Evolutionary conservation across 2,797 vertebrate species (phyloP), one percentile per base, ranked within the genome.

Genomic region (Trachurus trachurus): DNA sequence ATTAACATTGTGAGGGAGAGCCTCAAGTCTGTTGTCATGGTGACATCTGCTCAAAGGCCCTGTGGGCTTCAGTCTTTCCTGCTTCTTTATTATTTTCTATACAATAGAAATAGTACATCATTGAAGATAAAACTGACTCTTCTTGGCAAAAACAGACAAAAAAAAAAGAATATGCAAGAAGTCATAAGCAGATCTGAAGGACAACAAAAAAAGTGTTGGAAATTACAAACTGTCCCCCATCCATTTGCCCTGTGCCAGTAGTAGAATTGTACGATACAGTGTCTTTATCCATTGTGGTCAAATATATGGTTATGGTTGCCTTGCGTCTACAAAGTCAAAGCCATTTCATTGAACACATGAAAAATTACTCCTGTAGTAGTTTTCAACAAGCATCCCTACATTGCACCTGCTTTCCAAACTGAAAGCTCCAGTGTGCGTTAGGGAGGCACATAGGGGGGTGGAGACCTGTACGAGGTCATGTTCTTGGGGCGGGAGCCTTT

Each of bases 401-500:
- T 75, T 87, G 83, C 82, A 87, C 81, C 87, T 82, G 84, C 84
- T 89, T 87, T 90, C 90, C 88, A 81, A 81, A 87, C 60, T 71
- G 83, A 91, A 92, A 91, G 91, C 90, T 71, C 82, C 81, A 82
- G 83, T 91, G 89, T 88, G 91, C 64, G 82, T 96, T 99, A 99
- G 96, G 98, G 98, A 86, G 98, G 98, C 45, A 99, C 98, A 0
- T 99, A 99, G 75, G 98, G 98, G 2, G 98, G 98, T 29, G 98
- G 98, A 52, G 98, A 99, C 96, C 98, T 96, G 95, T 99, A 99
- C 0, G 98, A 95, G 94, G 98, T 99, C 98, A 99, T 99, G 96
- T 99, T 99, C 95, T 99, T 99, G 82, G 98, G 98, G 57, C 98
- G 98, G 56, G 98, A 98, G 81, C 98, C 98, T 94, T 99, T 99